Base-by-base conservation (phyloP, 2,113 vertebrate species). In the Loxodonta africana region DNA sequence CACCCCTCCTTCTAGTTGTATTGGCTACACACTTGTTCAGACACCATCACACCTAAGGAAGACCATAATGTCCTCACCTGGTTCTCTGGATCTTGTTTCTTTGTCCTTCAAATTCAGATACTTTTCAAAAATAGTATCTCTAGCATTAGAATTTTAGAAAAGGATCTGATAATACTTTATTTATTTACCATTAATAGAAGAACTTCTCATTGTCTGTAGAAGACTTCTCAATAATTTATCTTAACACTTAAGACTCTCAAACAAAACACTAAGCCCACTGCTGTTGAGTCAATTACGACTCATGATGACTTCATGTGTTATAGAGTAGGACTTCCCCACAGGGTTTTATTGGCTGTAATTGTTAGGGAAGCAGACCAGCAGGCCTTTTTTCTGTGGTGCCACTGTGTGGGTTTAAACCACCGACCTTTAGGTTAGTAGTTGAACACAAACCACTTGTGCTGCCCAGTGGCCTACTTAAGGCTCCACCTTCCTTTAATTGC, bases 51-150 rank as follows among this genome's bases (percentile, higher is more conserved):
- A 33, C 33, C 25, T 81, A 67, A 74, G 23, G 65, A 23, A 94
- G 57, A 57, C 15, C 48, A 33, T 83, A 69, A 37, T 41, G 8
- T 69, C 57, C 10, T 69, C 33, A 8, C 20, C 37, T 95, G 12
- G 46, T 44, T 88, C 21, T 60, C 44, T 88, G 8, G 4, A 8
- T 81, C 37, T 62, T 83, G 14, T 82, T 69, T 69, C 18, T 82
- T 91, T 95, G 26, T 23, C 23, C 30, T 95, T 93, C 15, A 91
- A 83, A 83, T 89, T 3, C 14, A 69, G 15, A 62, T 71, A 8
- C 76, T 89, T 90, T 94, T 91, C 33, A 82, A 46, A 91, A 69
- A 51, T 48, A 85, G 1, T 48, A 17, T 94, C 81, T 51, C 12
- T 9, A 83, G 8, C 10, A 60, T 82, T 9, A 91, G 44, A n/a